Conservation (phyloP, 2,797 vertebrate genomes). For the Vultur gryphus region DNA sequence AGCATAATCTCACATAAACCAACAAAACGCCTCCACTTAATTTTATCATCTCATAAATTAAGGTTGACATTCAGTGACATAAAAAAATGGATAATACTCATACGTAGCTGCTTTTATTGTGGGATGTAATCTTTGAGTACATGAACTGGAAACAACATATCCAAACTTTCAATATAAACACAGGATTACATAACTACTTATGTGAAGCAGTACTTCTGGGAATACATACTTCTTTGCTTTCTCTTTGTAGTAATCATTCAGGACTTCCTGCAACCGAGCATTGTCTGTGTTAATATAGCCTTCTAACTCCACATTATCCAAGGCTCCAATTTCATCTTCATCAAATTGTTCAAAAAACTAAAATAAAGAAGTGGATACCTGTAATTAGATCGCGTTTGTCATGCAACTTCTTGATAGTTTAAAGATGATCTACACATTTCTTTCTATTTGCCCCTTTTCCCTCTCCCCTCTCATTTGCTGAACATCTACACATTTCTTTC, state of each 20-base stretch:
- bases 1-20: neutral
- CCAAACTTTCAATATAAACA: neutral
- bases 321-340: conserved; percentile 93
- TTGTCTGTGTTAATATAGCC: conserved; percentile 88
- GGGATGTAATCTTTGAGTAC: neutral
- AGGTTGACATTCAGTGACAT: neutral
- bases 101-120: neutral
- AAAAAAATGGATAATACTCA: neutral
- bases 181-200: neutral
- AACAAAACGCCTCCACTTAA: neutral
- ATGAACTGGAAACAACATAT: neutral
- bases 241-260: conserved; percentile 89
- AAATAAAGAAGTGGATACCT: neutral
- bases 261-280: conserved; percentile 83
- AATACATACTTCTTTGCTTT: conserved; percentile 86
- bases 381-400: neutral
- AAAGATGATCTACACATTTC: neutral
- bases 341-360: conserved; percentile 97
- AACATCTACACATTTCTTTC: neutral
- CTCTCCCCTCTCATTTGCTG: neutral
- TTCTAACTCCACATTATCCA: conserved; percentile 94
- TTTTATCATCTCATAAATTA: neutral
- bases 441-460: neutral
- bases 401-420: neutral
- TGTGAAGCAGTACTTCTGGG: neutral